Conservation (phyloP, 2,888 invertebrate species). For the Bugula neritina region DNA sequence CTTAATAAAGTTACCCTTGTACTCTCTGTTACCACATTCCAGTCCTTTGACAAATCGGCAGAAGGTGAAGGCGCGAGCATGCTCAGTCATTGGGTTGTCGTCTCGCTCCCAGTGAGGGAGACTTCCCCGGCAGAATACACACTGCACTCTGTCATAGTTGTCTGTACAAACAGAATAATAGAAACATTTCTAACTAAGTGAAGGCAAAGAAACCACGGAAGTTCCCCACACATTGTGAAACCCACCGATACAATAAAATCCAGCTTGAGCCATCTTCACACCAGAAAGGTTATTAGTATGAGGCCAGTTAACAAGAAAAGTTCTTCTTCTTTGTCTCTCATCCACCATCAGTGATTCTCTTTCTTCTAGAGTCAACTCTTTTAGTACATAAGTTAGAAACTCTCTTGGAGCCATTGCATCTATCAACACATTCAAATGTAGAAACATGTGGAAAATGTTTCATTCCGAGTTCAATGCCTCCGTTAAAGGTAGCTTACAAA, state of each 20-base stretch:
- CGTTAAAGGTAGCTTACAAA: too few relatives aligned
- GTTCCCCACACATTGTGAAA: too few relatives aligned
- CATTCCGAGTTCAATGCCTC: too few relatives aligned
- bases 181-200: too few relatives aligned
- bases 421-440: too few relatives aligned
- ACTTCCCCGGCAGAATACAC: constrained; percentile 87
- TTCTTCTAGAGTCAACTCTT: background rate
- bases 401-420: background rate
- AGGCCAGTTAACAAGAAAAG: constrained; percentile 8
- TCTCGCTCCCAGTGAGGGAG: constrained; percentile 84
- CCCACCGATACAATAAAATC: background rate
- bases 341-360: constrained; percentile 7
- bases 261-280: background rate
- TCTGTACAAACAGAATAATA: constrained; percentile 39
- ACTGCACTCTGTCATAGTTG: constrained; percentile 79
- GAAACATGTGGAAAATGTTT: too few relatives aligned
- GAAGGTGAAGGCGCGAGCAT: constrained; percentile 80
- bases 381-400: background rate
- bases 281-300: background rate
- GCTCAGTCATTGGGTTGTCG: constrained; percentile 87
- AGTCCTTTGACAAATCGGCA: constrained; percentile 66
- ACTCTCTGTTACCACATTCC: constrained; percentile 34
- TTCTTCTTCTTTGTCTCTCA: constrained; percentile 8
- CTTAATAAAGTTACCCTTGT: background rate
- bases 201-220: too few relatives aligned